These are phyloP conservation scores for Campylomormyrus tamandua DNA, from an alignment of 2,113 vertebrate genomes.

Conservation along the genomic window DNA sequence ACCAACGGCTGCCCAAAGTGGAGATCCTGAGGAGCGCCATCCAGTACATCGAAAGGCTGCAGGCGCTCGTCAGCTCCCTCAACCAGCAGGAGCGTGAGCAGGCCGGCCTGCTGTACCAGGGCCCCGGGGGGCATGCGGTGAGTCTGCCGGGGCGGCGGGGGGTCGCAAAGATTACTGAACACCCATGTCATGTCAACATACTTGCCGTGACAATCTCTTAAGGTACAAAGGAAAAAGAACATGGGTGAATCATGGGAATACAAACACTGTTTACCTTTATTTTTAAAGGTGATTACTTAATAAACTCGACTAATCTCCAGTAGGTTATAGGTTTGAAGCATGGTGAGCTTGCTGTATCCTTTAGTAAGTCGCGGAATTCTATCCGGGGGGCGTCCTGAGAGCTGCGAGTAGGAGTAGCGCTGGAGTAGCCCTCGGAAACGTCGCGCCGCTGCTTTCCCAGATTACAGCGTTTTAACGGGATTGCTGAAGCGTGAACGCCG, in stretches of 20 bases:
- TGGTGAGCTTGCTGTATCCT: background rate
- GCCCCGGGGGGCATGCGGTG: conserved; percentile 64
- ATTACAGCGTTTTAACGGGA: background rate
- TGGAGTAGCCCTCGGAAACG: background rate
- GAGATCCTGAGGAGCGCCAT: conserved; percentile 96
- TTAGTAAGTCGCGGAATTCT: background rate
- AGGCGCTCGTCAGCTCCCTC: conserved; percentile 86
- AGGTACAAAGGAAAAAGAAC: background rate
- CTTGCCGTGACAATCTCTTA: background rate
- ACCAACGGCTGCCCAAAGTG: conserved; percentile 95
- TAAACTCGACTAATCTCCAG: background rate
- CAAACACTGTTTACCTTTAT: background rate
- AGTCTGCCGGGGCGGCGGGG: conserved; percentile 48
- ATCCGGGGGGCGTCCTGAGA: background rate
- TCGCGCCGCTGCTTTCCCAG: background rate
- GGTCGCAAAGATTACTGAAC: background rate
- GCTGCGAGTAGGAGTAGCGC: background rate
- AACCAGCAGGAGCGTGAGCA: conserved; percentile 90
- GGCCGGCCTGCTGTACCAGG: conserved; percentile 64
- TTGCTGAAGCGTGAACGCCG: background rate
- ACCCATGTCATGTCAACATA: background rate
- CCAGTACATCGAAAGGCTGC: conserved; percentile 94
- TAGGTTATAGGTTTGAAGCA: background rate
- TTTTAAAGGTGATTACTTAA: background rate
- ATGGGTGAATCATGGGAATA: background rate